Percentiles rank a stretch among this genome's conserved stretches.
Evolutionary conservation across 2,113 vertebrate species (phyloP).

Genomic region (Melanerpes formicivorus): DNA sequence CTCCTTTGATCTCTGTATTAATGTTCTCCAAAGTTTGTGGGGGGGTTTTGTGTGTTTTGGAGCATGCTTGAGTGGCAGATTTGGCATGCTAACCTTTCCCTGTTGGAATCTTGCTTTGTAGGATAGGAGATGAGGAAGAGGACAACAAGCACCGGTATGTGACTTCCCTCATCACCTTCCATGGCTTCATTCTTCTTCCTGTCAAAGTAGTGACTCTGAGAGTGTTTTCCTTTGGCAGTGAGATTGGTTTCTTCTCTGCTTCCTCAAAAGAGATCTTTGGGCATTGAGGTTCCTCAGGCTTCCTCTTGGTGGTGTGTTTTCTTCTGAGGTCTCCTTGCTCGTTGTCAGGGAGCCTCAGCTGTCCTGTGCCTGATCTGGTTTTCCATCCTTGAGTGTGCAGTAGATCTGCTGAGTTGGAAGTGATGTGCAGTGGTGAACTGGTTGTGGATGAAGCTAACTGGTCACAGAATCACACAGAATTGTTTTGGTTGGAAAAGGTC

Average conservation of each 20-base stretch:
- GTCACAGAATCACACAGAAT: too few relatives aligned
- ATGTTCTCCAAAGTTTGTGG: slow-evolving; percentile 1
- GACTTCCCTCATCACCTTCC: slow-evolving; percentile 1
- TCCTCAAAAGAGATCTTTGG: not conserved
- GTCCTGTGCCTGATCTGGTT: not conserved
- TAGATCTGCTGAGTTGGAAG: not conserved
- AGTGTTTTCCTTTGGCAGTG: not conserved
- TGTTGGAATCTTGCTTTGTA: slow-evolving; percentile 70
- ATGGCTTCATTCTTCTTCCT: not conserved
- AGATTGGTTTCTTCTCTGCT: not conserved
- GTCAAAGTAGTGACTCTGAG: not conserved
- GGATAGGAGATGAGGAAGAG: slow-evolving; percentile 75
- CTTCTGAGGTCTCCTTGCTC: not conserved
- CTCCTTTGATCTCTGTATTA: slow-evolving; percentile 51
- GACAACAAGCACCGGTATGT: slow-evolving; percentile 66
- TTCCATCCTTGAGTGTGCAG: not conserved
- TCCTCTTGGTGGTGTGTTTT: not conserved
- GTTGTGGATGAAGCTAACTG: not conserved
- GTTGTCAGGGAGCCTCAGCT: not conserved
- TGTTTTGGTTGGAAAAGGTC: too few relatives aligned
- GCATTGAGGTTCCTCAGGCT: not conserved
- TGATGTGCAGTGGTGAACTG: not conserved
- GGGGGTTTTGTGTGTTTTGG: not conserved
- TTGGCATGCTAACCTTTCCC: slow-evolving; percentile 59
- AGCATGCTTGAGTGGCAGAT: slow-evolving; percentile 26